Percentiles rank a stretch among this genome's conserved stretches.
phyloP scores from a whole-genome alignment of 1,140 invertebrate genomes.

The Tetragnatha versicolor region DNA sequence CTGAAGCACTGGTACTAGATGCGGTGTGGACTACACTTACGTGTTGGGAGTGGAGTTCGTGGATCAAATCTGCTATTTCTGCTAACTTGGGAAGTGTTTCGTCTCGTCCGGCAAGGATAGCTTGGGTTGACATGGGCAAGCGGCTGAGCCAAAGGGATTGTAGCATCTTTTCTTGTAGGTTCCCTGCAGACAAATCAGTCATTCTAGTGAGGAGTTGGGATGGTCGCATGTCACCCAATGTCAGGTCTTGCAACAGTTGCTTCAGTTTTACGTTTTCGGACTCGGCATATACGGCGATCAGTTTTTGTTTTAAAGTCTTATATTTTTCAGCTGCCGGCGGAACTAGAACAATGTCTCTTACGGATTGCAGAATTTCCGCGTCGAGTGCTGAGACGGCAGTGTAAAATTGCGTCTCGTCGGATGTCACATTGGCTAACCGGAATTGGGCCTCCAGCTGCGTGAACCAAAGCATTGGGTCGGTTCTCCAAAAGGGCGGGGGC shows the following conservation, averaged over 20 bases:
- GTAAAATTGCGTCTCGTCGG: neutral
- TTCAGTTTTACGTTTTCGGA: neutral
- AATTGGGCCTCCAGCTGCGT: conserved; percentile 59
- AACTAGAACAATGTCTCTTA: neutral
- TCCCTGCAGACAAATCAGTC: neutral
- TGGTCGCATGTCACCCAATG: neutral
- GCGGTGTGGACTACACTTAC: neutral
- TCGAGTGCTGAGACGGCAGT: neutral
- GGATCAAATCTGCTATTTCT: conserved; percentile 19
- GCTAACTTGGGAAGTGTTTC: conserved; percentile 7
- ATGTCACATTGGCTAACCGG: neutral
- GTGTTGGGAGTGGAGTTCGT: neutral
- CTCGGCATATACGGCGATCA: neutral
- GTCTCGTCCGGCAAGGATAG: conserved; percentile 27
- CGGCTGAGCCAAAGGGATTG: conserved; percentile 10
- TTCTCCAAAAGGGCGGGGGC: conserved; percentile 58
- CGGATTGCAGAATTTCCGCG: neutral
- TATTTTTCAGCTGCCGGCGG: neutral
- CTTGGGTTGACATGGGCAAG: conserved; percentile 3
- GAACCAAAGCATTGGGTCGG: too few relatives aligned
- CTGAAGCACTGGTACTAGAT: neutral
- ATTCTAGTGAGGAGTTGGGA: conserved; percentile 16
- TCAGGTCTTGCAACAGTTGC: neutral
- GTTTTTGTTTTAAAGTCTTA: neutral
- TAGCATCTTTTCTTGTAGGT: conserved; percentile 12